Base-by-base conservation (phyloP, 2,888 invertebrate species). In the Clivina fossor region DNA sequence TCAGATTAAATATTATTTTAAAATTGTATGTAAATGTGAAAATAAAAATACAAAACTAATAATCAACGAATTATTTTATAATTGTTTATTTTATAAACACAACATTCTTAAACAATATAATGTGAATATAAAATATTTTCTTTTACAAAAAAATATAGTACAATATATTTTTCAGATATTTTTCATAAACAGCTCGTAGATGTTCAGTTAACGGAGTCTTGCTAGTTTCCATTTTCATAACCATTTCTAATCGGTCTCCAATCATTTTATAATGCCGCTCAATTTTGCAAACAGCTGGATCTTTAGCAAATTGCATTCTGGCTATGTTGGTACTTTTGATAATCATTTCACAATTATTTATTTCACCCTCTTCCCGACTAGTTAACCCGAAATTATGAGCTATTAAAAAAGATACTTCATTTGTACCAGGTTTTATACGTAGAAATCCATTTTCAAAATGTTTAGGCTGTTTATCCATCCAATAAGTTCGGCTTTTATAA, bases 361-460 rank as follows among this genome's bases (percentile, higher is more conserved):
- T 68, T 1, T 56, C 61, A 1, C 84, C 84, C 70, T 83, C 82
- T 67, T 85, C 84, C 0, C 83, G 64, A 0, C 79, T 78, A 0
- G 78, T 76, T 2, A 83, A 62, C 9, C 84, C 84, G 64, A 83
- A 81, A 69, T 82, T 84, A 62, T 85, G 84, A 50, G 82, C 78
- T 3, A 81, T 72, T 3, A 81, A 65, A 9, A 84, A 76, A 0
- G 80, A 75, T 0, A 84, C 64, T 26, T 78, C 68, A 9, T 77
- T 75, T 0, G 79, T 78, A 7, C 75, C 78, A 0, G 81, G 80
- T 35, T 80, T 77, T 38, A 83, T 76, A 44, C 80, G 76, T 4
- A 85, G 65, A 64, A 81, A 83, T 0, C 85, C 85, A 30, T 77
- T 68, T 66, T 85, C 85, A 47, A 80, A 74, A 64, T 85, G 84